phyloP scores from a whole-genome alignment of 2,113 vertebrate species.

The Eurystomus gularis region DNA sequence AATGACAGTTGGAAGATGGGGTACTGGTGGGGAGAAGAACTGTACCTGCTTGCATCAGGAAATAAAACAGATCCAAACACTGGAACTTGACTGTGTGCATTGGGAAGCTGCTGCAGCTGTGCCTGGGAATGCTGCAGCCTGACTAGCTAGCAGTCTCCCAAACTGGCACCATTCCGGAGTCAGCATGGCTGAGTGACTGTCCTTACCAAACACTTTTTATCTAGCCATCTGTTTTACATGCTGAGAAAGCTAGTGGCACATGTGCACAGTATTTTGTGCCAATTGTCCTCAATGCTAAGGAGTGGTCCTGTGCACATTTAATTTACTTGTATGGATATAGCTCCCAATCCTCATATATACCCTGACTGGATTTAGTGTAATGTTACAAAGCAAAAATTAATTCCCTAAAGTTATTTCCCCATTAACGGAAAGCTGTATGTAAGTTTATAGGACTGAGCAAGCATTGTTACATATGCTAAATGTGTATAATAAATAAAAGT shows the following conservation, averaged over 20 bases:
- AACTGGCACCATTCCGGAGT: neutral
- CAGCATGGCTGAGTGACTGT: neutral
- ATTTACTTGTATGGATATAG: neutral
- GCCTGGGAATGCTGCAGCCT: neutral
- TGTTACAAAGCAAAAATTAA: neutral
- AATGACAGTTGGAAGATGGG: rapidly evolving
- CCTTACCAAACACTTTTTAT: neutral
- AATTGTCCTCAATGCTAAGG: neutral
- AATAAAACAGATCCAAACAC: neutral
- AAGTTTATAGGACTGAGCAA: neutral
- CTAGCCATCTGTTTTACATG: neutral
- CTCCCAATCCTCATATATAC: neutral
- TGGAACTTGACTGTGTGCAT: neutral
- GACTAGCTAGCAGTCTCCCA: neutral
- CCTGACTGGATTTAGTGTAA: neutral
- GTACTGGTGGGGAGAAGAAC: neutral
- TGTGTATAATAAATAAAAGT: neutral
- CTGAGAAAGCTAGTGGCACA: neutral
- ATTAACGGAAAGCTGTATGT: neutral
- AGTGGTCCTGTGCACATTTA: neutral
- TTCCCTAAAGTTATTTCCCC: neutral
- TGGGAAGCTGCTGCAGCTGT: neutral
- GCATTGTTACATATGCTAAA: neutral
- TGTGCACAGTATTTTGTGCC: neutral
- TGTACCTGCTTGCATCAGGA: neutral